Conservation (phyloP, 2,797 vertebrate genomes). For the Molossus molossus region DNA sequence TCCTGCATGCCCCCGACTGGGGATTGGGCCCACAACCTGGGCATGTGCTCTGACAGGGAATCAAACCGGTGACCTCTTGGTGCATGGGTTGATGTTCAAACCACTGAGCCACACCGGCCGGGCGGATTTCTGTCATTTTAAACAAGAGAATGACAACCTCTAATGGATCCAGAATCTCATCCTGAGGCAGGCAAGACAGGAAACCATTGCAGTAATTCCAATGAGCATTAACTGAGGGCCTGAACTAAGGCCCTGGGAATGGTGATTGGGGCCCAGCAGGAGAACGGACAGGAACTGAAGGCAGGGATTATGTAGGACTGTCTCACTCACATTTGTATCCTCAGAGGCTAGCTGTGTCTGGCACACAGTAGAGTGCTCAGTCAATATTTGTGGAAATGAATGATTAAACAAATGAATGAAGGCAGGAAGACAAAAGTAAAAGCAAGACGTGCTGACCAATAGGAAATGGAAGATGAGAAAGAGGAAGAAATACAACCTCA, state of each 20-base stretch:
- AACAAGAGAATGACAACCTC: background rate
- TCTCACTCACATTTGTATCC: background rate
- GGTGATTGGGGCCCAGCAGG: background rate
- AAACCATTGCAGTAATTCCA: background rate
- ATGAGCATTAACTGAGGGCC: background rate
- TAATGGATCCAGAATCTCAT: background rate
- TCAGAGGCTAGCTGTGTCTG: background rate
- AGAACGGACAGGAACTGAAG: background rate
- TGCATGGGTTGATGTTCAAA: too few relatives aligned
- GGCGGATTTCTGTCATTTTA: background rate
- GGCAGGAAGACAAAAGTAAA: background rate
- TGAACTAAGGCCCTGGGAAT: background rate
- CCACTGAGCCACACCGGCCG: too few relatives aligned
- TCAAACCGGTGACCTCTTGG: too few relatives aligned
- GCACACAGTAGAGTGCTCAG: background rate
- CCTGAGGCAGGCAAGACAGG: background rate
- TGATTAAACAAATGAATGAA: background rate
- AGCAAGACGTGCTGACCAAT: background rate
- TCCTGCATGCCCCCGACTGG: too few relatives aligned
- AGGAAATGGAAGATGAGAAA: slow-evolving; percentile 19
- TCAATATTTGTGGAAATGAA: slow-evolving; percentile 16
- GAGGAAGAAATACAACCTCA: background rate
- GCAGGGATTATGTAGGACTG: too few relatives aligned
- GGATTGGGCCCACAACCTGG: too few relatives aligned
- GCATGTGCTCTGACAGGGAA: too few relatives aligned